A percentile compares a stretch with the other conserved stretches of the same genome.
Conservation (phyloP, 2,113 vertebrate species). For the Mormyrus lacerda region DNA sequence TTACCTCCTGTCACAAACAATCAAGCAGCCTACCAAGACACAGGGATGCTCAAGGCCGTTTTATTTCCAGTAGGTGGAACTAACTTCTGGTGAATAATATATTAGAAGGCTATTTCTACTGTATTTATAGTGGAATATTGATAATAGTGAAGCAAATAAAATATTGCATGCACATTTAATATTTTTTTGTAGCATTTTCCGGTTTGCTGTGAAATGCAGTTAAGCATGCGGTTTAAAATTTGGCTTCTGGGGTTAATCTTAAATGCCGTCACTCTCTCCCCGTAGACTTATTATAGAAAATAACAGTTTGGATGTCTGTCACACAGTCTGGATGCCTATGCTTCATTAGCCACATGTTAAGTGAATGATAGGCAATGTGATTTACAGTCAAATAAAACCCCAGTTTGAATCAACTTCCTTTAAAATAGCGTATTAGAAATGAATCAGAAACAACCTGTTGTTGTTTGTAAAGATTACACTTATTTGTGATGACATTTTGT, state of each 20-base stretch:
- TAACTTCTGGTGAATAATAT: neutral
- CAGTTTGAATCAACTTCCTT: neutral
- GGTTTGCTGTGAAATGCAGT: neutral
- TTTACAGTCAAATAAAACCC: neutral
- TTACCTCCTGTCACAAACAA: neutral
- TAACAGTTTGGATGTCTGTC: neutral
- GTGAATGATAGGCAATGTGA: neutral
- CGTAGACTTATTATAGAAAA: neutral
- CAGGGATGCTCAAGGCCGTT: neutral
- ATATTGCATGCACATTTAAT: neutral
- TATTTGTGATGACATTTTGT: neutral
- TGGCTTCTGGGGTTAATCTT: neutral
- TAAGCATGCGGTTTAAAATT: neutral
- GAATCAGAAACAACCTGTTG: neutral
- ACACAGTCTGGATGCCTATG: neutral
- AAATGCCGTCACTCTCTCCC: neutral
- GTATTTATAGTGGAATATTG: neutral
- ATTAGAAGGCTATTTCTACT: neutral
- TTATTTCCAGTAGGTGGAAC: neutral
- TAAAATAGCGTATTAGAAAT: neutral
- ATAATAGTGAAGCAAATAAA: neutral
- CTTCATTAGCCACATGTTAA: neutral
- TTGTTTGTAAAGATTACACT: neutral
- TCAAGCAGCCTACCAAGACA: neutral
- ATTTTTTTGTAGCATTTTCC: neutral